Evolutionary conservation across 2,797 vertebrate genomes (phyloP), one percentile per base, ranked within the genome.

Genomic region (Typhlichthys subterraneus): DNA sequence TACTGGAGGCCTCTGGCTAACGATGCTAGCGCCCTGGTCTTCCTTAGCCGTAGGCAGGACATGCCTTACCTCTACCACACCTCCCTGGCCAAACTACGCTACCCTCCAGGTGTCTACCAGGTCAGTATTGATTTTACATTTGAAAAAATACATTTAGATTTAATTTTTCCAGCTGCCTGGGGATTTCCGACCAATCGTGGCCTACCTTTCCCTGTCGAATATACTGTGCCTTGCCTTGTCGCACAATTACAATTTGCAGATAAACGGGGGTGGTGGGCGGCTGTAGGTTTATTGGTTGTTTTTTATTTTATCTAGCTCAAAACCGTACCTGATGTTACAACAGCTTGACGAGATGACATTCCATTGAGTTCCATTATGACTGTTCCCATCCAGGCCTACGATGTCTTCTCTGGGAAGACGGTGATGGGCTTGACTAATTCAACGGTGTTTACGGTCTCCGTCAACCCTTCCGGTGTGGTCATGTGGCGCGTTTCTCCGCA

Each of bases 381-480:
- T 15, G 53, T 57, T 17, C 13, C 12, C 47, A 72, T 80, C 45
- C 75, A 95, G 94, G 92, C 78, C 1, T 89, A 91, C 59, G 86
- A 96, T 0, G 93, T 95, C 52, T 95, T 93, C 19, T 68, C 67
- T 0, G 89, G 87, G 15, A 75, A 83, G 5, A 48, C 73, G 15
- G 65, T 88, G 64, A 85, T 75, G 0, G 47, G 69, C 33, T 69
- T 95, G 42, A 90, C 65, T 1, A 42, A 68, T 0, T 66, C 66
- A 8, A 84, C 88, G 59, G 87, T 64, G 65, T 92, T 96, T 75
- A 91, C 91, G 0, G 75, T 95, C 1, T 23, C 83, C 52, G 83
- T 95, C 66, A 94, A 95, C 77, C 94, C 95, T 14, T 92, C 92
- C 0, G 94, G 95, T 3, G 94, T 94, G 14, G 94, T 95, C 63